These are phyloP conservation scores for Camarhynchus parvulus DNA, from an alignment of 2,113 vertebrate genomes.

Conservation along the genomic window DNA sequence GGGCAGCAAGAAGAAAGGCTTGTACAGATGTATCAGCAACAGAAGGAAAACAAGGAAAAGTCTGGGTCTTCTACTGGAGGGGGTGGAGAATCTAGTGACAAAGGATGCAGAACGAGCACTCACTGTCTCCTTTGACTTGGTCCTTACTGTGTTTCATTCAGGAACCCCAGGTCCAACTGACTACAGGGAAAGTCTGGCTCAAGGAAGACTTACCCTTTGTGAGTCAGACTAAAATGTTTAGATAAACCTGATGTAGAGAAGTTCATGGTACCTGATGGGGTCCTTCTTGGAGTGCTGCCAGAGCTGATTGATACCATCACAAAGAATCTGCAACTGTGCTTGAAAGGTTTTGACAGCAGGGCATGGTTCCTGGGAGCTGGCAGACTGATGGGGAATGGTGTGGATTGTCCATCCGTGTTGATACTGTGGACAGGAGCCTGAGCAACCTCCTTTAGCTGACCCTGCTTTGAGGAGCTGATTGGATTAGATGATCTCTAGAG, in stretches of 20 bases:
- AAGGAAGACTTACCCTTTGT: background rate
- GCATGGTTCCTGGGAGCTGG: background rate
- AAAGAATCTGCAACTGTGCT: background rate
- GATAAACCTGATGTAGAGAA: background rate
- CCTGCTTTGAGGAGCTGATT: background rate
- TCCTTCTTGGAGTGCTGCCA: background rate
- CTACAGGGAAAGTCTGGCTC: background rate
- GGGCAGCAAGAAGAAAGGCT: background rate
- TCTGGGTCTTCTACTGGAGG: rapidly evolving
- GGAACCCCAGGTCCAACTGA: background rate
- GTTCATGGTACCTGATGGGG: background rate
- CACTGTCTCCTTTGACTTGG: rapidly evolving
- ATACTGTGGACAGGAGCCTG: background rate
- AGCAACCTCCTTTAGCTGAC: background rate
- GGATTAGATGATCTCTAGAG: background rate
- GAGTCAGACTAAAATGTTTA: background rate
- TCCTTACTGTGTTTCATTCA: background rate
- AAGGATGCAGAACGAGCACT: background rate
- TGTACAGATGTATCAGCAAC: background rate
- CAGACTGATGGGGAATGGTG: background rate
- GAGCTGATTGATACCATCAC: background rate
- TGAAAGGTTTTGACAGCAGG: background rate
- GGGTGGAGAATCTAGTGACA: background rate
- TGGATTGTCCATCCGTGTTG: background rate
- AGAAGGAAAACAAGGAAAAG: background rate